Conservation (phyloP, 2,797 vertebrate species). For the Simalia tracyae region DNA sequence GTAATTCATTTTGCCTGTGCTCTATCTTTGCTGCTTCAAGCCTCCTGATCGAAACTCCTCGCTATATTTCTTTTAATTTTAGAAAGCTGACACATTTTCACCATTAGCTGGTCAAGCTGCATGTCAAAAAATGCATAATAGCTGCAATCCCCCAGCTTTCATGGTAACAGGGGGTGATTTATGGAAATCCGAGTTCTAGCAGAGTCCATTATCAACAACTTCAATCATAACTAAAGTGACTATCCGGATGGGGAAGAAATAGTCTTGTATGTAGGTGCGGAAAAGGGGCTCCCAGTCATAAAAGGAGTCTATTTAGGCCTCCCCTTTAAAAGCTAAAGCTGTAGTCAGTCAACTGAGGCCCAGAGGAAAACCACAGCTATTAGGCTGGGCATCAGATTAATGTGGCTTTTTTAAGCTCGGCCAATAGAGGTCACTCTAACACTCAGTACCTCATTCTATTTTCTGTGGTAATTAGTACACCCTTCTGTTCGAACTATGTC, state of each 20-base stretch:
- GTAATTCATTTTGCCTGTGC: constrained; percentile 33
- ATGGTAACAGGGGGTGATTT: neutral
- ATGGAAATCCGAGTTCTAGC: constrained; percentile 7
- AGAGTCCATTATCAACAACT: constrained; percentile 8
- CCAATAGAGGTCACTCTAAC: constrained; percentile 70
- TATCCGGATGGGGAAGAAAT: neutral
- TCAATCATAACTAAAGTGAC: constrained; percentile 25
- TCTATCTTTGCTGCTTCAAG: constrained; percentile 27
- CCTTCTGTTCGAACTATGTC: neutral
- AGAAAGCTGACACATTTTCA: constrained; percentile 36
- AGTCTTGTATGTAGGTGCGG: neutral
- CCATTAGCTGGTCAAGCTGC: constrained; percentile 9
- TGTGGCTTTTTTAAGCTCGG: constrained; percentile 11
- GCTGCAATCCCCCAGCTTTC: neutral
- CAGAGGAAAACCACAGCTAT: neutral
- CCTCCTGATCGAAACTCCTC: constrained; percentile 40
- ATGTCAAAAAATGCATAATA: constrained; percentile 28
- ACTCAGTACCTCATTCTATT: constrained; percentile 10
- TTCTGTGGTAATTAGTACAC: neutral
- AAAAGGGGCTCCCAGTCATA: neutral
- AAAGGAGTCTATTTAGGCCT: neutral
- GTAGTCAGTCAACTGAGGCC: neutral
- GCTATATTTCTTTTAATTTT: constrained; percentile 48
- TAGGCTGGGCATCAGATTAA: neutral
- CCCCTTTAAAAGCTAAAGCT: neutral